Conservation (phyloP, 2,113 vertebrate genomes). For the Rostratula benghalensis region DNA sequence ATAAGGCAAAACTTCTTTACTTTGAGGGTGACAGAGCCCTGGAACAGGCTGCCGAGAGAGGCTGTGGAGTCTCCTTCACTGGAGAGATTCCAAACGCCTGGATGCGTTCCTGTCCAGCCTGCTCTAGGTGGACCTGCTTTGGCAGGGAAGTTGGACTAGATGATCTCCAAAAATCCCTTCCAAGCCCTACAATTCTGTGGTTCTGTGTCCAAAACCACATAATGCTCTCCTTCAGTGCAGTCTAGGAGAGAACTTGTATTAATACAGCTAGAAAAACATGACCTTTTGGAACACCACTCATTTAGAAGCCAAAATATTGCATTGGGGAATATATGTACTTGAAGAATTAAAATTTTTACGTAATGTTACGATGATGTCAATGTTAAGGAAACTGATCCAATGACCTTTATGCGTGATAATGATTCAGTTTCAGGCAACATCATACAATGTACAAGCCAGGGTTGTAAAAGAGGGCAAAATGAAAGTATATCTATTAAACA, state of each 20-base stretch:
- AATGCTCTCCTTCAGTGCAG: fast-evolving
- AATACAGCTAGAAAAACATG: background rate
- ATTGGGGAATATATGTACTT: too few species aligned
- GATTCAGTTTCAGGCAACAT: background rate
- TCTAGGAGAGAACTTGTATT: too few species aligned
- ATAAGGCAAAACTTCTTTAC: background rate
- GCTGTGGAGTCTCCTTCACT: background rate
- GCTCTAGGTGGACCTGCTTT: background rate
- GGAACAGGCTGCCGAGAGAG: background rate
- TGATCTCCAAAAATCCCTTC: background rate
- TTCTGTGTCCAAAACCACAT: fast-evolving
- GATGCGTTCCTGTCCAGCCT: background rate
- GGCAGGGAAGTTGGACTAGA: background rate
- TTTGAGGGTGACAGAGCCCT: background rate
- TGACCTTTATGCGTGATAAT: fast-evolving
- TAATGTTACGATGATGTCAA: fast-evolving
- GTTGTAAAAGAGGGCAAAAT: background rate
- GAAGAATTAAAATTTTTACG: background rate
- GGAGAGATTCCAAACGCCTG: background rate
- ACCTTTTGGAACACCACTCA: fast-evolving
- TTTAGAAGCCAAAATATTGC: background rate
- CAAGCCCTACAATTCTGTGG: background rate
- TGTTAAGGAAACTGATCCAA: background rate
- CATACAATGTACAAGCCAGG: fast-evolving
- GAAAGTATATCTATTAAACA: background rate